Conservation (phyloP, 2,888 invertebrate genomes). For the Empis stercorea region DNA sequence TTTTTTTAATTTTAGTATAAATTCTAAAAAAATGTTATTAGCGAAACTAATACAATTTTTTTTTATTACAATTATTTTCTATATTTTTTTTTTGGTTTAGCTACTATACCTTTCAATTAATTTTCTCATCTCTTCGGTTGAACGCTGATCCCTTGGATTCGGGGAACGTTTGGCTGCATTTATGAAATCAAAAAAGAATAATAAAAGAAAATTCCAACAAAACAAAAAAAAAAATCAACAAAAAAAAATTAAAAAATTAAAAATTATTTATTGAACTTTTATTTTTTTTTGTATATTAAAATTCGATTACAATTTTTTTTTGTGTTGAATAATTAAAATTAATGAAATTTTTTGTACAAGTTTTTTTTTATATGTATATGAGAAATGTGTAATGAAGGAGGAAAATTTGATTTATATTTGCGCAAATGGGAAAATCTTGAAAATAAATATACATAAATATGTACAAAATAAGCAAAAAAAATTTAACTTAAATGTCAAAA, state of each 20-base stretch:
- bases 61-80: constrained; percentile 1
- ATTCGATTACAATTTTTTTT: no score
- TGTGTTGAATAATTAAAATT: constrained; percentile 4
- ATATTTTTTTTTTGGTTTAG: constrained; percentile 8
- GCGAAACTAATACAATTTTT: constrained; percentile 7
- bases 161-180: constrained; percentile 49
- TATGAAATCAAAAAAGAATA: constrained; percentile 17
- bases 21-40: constrained; percentile 10
- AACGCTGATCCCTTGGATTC: constrained; percentile 78
- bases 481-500: no score
- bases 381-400: constrained; percentile 1
- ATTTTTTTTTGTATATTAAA: constrained; percentile 3
- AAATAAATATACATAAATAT: no score
- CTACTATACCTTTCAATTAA: constrained; percentile 88
- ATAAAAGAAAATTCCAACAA: constrained; percentile 15
- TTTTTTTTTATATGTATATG: constrained; percentile 4
- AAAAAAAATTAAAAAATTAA: constrained; percentile 17
- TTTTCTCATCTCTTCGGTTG: constrained; percentile 94
- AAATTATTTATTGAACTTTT: constrained; percentile 11
- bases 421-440: no score
- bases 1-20: no score
- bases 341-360: constrained; percentile 9
- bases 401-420: constrained; percentile 1
- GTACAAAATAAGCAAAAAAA: no score
- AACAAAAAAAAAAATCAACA: constrained; percentile 14